Conservation (phyloP, 2,797 vertebrate genomes). For the Morus bassanus region DNA sequence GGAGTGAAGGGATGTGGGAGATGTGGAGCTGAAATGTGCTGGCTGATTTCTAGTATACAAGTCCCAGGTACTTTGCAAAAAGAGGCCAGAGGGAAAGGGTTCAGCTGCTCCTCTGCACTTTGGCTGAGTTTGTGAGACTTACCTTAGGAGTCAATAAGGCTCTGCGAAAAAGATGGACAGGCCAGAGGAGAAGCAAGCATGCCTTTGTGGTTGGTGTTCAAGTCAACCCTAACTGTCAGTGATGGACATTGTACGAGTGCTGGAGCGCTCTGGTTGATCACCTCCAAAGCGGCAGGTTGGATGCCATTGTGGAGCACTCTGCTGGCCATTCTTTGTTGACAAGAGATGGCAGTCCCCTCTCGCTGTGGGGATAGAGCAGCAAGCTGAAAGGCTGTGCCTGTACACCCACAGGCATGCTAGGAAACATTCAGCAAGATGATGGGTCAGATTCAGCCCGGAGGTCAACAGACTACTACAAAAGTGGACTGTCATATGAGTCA, state of each 20-base stretch:
- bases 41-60: background rate
- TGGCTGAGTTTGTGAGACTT: background rate
- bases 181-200: background rate
- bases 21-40: background rate
- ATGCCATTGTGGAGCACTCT: background rate
- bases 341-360: background rate
- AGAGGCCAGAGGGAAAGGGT: background rate
- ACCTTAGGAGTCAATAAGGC: rapidly evolving
- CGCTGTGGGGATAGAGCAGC: background rate
- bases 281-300: background rate
- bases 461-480: background rate
- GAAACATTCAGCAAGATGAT: background rate
- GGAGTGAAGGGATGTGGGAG: background rate
- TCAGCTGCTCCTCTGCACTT: background rate
- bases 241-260: background rate
- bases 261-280: background rate
- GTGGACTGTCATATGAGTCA: background rate
- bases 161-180: background rate
- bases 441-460: background rate
- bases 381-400: background rate
- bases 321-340: rapidly evolving
- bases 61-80: background rate
- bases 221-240: background rate
- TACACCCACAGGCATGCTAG: background rate
- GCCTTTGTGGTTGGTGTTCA: background rate